A percentile compares a stretch with the other conserved stretches of the same genome.
These are phyloP conservation scores for Oscheius myriophilus DNA, from an alignment of 2,888 invertebrate genomes.

Conservation along the genomic window DNA sequence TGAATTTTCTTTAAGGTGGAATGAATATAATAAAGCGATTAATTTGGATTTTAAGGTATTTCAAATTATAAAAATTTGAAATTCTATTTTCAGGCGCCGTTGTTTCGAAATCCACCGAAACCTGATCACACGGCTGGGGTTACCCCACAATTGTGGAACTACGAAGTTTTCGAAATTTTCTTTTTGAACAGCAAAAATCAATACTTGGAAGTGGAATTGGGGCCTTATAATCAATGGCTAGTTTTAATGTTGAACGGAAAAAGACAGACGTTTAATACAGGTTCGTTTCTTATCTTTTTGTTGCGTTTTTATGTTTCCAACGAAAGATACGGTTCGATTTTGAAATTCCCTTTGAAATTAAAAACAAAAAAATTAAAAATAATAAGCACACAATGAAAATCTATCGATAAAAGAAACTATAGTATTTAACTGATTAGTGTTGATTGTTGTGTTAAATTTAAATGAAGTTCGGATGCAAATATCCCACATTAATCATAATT, in stretches of 20 bases:
- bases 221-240: slow-evolving; percentile 73
- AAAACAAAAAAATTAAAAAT: too few relatives aligned
- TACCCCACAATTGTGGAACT: slow-evolving; percentile 64
- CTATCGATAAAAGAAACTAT: too few relatives aligned
- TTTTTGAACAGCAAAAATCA: slow-evolving; percentile 73
- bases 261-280: slow-evolving; percentile 72
- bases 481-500: too few relatives aligned
- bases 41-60: slow-evolving; percentile 19
- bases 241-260: slow-evolving; percentile 72
- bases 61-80: background rate
- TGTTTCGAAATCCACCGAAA: slow-evolving; percentile 17
- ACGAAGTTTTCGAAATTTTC: slow-evolving; percentile 74
- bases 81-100: slow-evolving; percentile 19
- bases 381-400: too few relatives aligned
- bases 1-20: slow-evolving; percentile 10
- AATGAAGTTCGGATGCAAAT: too few relatives aligned
- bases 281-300: too few relatives aligned
- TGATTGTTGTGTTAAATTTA: too few relatives aligned
- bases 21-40: slow-evolving; percentile 22
- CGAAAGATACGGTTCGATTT: too few relatives aligned
- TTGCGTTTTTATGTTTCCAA: too few relatives aligned
- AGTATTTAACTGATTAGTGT: too few relatives aligned
- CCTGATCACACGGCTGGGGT: slow-evolving; percentile 29
- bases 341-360: too few relatives aligned
- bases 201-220: slow-evolving; percentile 74